Evolutionary conservation across 2,888 invertebrate genomes (phyloP), one percentile per base, ranked within the genome.

Genomic region (Molorchus minor): DNA sequence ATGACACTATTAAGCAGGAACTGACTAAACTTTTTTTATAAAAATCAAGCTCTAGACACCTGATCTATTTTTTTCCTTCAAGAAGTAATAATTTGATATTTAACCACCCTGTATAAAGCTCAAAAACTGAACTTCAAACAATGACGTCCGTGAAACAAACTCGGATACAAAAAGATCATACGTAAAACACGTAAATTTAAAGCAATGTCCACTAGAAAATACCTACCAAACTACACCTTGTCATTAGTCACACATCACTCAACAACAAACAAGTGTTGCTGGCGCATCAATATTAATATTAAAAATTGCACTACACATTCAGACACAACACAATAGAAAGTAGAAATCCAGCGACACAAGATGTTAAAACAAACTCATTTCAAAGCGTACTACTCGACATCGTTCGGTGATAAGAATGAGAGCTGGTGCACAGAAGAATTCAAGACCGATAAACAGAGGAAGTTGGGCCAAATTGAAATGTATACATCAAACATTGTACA

Each of bases 381-480:
- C 33, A 33, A 33, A 33, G 33, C 33, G n/a, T n/a, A n/a, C n/a
- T n/a, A n/a, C n/a, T 33, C n/a, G 12, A 35, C 35, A 25, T 35
- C 33, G 20, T 17, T 35, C 12, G 7, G 19, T 20, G 47, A 47
- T 47, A 47, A 47, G 35, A 47, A 47, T 13, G 36, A 36, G 36
- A 19, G 36, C 33, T 49, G 29, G 21, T 25, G 36, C 12, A 20
- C 21, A 21, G 25, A 25, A 25, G 12, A 13, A 25, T 20, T 43
- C 21, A 3, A 16, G 38, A 8, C 8, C 4, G 49, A 38, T 49
- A 49, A 49, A 38, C 38, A 49, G 17, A 36, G 38, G 36, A 49
- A 33, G 36, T 19, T 2, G 20, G 38, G 16, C 1, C 25, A 38
- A 49, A 49, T 36, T 16, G 29, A 49, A 38, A 38, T 25, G 29